Conservation (phyloP, 2,888 invertebrate genomes). For the Syritta pipiens region DNA sequence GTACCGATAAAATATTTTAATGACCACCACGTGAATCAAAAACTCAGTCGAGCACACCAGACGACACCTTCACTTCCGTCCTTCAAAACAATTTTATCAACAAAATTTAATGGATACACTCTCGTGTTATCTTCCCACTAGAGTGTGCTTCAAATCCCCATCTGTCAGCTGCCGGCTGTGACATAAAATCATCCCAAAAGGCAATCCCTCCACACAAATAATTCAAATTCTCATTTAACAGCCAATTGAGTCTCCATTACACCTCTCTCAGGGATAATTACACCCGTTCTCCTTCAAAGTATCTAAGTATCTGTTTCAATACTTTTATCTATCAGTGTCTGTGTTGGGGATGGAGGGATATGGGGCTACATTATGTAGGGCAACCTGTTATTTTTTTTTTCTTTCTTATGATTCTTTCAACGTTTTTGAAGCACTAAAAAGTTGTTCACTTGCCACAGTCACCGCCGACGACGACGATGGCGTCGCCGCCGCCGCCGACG, state of each 20-base stretch:
- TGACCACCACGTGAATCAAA: not conserved
- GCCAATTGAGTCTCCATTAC: conserved; percentile 67
- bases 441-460: conserved; percentile 55
- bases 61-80: not conserved
- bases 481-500: not conserved
- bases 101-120: conserved; percentile 28
- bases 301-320: conserved; percentile 58
- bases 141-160: conserved; percentile 36
- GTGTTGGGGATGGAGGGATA: conserved; percentile 3
- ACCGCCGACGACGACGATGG: not conserved
- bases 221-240: conserved; percentile 67
- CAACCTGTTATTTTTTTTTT: conserved; percentile 37
- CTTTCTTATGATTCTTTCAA: conserved; percentile 11
- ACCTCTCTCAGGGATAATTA: conserved; percentile 64
- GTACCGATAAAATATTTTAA: conserved; percentile 7
- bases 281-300: conserved; percentile 32
- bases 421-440: conserved; percentile 49
- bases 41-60: not conserved
- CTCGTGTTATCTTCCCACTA: conserved; percentile 11
- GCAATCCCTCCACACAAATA: conserved; percentile 45
- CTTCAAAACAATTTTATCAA: conserved; percentile 40
- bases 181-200: conserved; percentile 52
- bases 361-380: conserved; percentile 45
- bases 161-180: conserved; percentile 30
- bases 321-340: conserved; percentile 41